Base-by-base conservation (phyloP, 2,888 invertebrate genomes). In the Lapara coniferarum region DNA sequence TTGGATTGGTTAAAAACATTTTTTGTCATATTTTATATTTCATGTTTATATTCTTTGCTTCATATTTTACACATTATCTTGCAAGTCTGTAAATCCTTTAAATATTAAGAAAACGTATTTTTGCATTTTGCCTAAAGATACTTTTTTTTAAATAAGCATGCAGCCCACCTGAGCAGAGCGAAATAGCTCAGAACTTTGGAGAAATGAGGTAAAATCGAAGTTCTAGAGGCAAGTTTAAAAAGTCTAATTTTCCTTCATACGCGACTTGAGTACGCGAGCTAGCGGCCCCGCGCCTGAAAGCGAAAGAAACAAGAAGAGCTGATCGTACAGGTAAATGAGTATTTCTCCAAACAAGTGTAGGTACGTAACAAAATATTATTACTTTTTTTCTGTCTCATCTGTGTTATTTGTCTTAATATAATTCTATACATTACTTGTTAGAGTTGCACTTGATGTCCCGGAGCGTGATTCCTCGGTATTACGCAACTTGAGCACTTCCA, bases 231-330 rank as follows among this genome's bases (percentile, higher is more conserved):
- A 89, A 90, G 86, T 92, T 92, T 90, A 90, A 91, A 91, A 92
- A 92, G 90, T 92, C 90, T 91, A 92, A 92, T 92, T 92, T 90
- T 88, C 90, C 86, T 89, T 87, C 90, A 91, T 90, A 91, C 91
- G 89, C 90, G 91, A 90, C 91, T 86, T 78, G 91, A 86, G 89
- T 89, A 86, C 87, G 78, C 79, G 81, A 86, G 86, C 84, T 83
- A 77, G 77, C 81, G 81, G 77, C 73, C 72, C 68, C 69, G 57
- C 72, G 73, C 70, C 59, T 69, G 66, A 70, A 14, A 51, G 6
- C 30, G 72, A 70, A 58, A 76, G 75, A 72, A 72, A 73, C 58
- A 0, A 70, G 49, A 77, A 81, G 87, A 88, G 6, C 10, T 30
- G 37, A 6, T 16, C 16, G 16, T 63, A 19, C 16, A 19, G 49